Evolutionary conservation across 2,888 invertebrate species (phyloP), one percentile per base, ranked within the genome.

Genomic region (Criorhina ranunculi): DNA sequence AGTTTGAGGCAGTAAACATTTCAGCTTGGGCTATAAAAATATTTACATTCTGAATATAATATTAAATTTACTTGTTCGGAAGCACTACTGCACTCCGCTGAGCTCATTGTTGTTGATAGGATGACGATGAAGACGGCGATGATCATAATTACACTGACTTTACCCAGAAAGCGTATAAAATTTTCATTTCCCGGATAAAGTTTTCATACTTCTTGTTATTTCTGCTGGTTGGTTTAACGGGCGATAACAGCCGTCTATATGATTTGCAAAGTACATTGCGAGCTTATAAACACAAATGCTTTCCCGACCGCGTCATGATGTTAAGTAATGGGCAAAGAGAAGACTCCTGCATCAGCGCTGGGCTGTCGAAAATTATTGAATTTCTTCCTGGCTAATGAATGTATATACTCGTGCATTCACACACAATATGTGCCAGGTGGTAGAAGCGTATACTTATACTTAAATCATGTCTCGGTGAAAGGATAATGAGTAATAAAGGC

Each of bases 381-480:
- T 57, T 49, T 35, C 37, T 70, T 62, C 35, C 29, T 40, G 62
- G 37, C 70, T 53, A 53, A 70, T 55, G 62, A n/a, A n/a, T n/a
- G n/a, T n/a, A n/a, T 44, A 17, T 42, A 15, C 31, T 12, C 9
- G 3, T 64, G 12, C 19, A 64, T 51, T 59, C 40, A n/a, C 51
- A 59, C 33, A 77, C 59, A 67, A 24, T 70, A 40, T 33, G 46
- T 55, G 33, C 57, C 70, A 78, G 78, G 78, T 78, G 70, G 46
- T 11, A 12, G 55, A 12, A 42, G 46, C 12, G 31, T 37, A 57
- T 35, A 49, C 70, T 78, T 78, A 19, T 12, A 33, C 17, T 78
- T 78, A 70, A 78, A 78, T 78, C 78, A 78, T 62, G 70, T 72
- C 64, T 57, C 70, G 59, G 59, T 64, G 70, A 72, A 70, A 77